These are phyloP conservation scores for Agapornis roseicollis DNA, from an alignment of 2,113 vertebrate genomes.

Conservation along the genomic window DNA sequence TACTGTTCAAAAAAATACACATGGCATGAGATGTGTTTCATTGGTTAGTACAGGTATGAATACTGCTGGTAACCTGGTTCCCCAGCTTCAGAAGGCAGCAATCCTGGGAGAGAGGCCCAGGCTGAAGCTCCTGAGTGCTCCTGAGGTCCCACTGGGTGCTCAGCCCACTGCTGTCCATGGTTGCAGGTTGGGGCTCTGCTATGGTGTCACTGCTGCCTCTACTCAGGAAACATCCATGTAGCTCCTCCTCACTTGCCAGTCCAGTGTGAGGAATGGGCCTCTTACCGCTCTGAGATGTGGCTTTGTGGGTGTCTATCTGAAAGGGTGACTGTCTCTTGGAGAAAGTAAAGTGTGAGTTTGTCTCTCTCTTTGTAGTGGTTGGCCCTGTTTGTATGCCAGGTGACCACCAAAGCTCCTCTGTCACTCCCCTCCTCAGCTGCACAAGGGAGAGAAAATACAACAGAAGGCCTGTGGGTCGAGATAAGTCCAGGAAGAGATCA, in stretches of 20 bases:
- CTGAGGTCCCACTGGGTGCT: not conserved
- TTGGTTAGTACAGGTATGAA: not conserved
- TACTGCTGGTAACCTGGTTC: not conserved
- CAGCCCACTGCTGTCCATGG: not conserved
- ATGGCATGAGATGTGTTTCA: not conserved
- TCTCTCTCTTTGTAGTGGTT: not conserved
- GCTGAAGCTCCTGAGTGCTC: not conserved
- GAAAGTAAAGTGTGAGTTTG: not conserved
- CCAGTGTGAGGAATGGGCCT: not conserved
- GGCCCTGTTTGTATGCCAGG: not conserved
- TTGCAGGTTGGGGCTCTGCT: not conserved
- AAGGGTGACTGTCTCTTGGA: not conserved
- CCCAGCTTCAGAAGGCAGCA: not conserved
- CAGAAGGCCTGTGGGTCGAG: not conserved
- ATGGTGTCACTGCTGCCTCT: rapidly evolving
- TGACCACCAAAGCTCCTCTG: not conserved
- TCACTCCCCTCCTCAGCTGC: not conserved
- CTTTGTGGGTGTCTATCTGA: not conserved
- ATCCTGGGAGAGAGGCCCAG: not conserved
- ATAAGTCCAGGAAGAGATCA: not conserved
- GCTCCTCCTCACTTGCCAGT: not conserved
- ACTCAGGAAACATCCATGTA: not conserved
- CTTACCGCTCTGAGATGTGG: not conserved
- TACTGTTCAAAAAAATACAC: not conserved
- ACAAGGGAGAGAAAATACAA: not conserved